Conservation (phyloP, 2,888 invertebrate genomes). For the Cataglyphis albicans region DNA sequence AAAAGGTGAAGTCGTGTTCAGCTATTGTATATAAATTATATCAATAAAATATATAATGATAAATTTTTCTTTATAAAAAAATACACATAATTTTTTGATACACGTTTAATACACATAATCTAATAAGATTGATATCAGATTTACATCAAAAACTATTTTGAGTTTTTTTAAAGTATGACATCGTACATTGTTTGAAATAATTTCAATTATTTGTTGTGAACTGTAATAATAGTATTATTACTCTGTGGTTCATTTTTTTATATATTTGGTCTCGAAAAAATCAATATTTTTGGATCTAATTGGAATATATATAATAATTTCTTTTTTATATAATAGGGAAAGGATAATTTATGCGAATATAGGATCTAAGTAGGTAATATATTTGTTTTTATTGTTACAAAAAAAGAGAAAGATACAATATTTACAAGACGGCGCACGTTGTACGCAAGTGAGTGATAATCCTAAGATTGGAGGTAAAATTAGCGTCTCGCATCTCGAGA, state of each 20-base stretch:
- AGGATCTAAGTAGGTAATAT: slow-evolving; percentile 44
- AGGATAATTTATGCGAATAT: neutral
- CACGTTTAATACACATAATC: neutral
- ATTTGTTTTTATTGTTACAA: slow-evolving; percentile 69
- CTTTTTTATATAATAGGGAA: neutral
- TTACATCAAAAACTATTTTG: neutral
- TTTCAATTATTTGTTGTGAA: neutral
- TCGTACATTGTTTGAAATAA: neutral
- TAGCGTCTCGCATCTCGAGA: slow-evolving; percentile 35
- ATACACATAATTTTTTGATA: neutral
- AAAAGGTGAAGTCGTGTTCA: slow-evolving; percentile 37
- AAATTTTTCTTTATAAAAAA: slow-evolving; percentile 30
- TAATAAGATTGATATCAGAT: neutral
- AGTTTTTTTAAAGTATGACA: neutral
- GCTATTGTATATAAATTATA: slow-evolving; percentile 68
- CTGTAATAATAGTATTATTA: neutral
- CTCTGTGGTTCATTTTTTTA: neutral
- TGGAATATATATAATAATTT: neutral
- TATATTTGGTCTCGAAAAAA: neutral
- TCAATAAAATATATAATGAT: slow-evolving; percentile 59
- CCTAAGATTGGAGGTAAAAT: slow-evolving; percentile 58
- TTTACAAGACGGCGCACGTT: slow-evolving; percentile 66
- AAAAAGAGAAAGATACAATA: slow-evolving; percentile 67
- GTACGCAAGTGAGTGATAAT: slow-evolving; percentile 56
- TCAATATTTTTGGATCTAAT: neutral